phyloP scores from a whole-genome alignment of 2,888 invertebrate genomes.

The Omphaloscelis lunosa region DNA sequence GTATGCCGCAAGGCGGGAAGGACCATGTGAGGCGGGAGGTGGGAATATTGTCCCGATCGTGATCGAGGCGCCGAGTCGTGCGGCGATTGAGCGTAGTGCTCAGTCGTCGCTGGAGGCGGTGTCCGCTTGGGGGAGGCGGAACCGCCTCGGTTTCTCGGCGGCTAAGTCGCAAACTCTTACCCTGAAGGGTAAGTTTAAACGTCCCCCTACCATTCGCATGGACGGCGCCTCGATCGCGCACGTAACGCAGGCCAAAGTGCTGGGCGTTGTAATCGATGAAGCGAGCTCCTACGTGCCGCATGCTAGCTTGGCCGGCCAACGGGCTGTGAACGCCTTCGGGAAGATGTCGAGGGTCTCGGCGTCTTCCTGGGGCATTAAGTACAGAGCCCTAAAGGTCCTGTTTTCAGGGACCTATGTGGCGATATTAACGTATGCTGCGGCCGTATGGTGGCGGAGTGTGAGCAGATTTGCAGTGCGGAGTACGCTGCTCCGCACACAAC shows the following conservation, averaged over 20 bases:
- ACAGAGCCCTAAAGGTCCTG: constrained; percentile 41
- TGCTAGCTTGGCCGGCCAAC: constrained; percentile 48
- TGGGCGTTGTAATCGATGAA: constrained; percentile 15
- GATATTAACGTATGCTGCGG: not conserved
- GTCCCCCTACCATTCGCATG: too few species aligned
- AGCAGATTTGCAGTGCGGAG: not conserved
- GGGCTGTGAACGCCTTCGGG: constrained; percentile 57
- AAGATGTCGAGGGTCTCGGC: constrained; percentile 65
- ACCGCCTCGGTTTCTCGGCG: too few species aligned
- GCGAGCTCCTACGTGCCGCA: constrained; percentile 40
- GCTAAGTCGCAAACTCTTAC: too few species aligned
- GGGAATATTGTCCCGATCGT: too few species aligned
- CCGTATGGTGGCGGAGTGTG: constrained; percentile 14
- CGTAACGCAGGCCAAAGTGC: not conserved
- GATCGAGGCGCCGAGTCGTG: too few species aligned
- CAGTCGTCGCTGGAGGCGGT: too few species aligned
- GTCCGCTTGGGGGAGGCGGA: too few species aligned
- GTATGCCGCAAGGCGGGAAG: too few species aligned
- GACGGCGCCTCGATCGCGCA: too few species aligned
- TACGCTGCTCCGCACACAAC: constrained; percentile 13
- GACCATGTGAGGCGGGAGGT: too few species aligned
- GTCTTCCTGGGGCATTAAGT: constrained; percentile 62
- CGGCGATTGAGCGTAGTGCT: too few species aligned
- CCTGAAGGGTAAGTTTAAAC: too few species aligned
- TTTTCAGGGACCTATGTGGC: constrained; percentile 22